Percentiles rank a stretch among this genome's conserved stretches.
These are phyloP conservation scores for Zaprionus kolodkinae DNA, from an alignment of 1,140 invertebrate genomes.

Conservation along the genomic window DNA sequence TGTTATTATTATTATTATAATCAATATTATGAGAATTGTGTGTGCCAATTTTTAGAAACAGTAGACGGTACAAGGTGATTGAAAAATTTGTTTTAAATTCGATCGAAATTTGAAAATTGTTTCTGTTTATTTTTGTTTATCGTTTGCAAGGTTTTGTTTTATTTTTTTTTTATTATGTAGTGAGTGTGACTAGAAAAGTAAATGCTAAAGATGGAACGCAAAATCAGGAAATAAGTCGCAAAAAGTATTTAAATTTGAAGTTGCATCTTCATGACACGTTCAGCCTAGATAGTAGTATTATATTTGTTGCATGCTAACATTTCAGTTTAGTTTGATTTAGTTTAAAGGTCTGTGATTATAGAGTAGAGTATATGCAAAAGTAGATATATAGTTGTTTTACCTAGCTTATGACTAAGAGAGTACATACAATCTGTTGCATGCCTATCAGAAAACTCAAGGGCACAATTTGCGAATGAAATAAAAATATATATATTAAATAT, in stretches of 20 bases:
- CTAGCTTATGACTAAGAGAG: slow-evolving; percentile 24
- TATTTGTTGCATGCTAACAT: slow-evolving; percentile 56
- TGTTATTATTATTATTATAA: slow-evolving; percentile 5
- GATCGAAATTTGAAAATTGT: slow-evolving; percentile 16
- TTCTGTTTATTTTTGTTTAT: slow-evolving; percentile 18
- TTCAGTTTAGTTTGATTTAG: slow-evolving; percentile 25
- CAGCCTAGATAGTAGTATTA: slow-evolving; percentile 15
- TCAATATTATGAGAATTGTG: slow-evolving; percentile 24
- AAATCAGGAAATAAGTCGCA: slow-evolving; percentile 17
- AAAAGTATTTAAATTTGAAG: slow-evolving; percentile 33
- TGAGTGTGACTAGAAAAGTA: slow-evolving; percentile 23
- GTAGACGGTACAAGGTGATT: slow-evolving; percentile 36
- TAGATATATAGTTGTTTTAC: slow-evolving; percentile 11
- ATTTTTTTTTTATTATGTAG: slow-evolving; percentile 4
- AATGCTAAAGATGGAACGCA: slow-evolving; percentile 12
- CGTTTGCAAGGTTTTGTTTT: slow-evolving; percentile 6
- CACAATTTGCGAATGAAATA: slow-evolving; percentile 40
- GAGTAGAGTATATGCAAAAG: slow-evolving; percentile 29
- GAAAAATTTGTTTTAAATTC: slow-evolving; percentile 7
- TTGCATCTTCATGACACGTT: slow-evolving; percentile 37
- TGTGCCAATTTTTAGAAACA: slow-evolving; percentile 43
- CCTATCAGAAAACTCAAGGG: slow-evolving; percentile 57
- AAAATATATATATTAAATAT: slow-evolving; percentile 65
- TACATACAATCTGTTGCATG: slow-evolving; percentile 46
- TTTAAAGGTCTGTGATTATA: slow-evolving; percentile 33